A percentile compares a stretch with the other conserved stretches of the same genome.
Evolutionary conservation across 2,797 vertebrate species (phyloP).

Genomic region (Protosalanx chinensis): DNA sequence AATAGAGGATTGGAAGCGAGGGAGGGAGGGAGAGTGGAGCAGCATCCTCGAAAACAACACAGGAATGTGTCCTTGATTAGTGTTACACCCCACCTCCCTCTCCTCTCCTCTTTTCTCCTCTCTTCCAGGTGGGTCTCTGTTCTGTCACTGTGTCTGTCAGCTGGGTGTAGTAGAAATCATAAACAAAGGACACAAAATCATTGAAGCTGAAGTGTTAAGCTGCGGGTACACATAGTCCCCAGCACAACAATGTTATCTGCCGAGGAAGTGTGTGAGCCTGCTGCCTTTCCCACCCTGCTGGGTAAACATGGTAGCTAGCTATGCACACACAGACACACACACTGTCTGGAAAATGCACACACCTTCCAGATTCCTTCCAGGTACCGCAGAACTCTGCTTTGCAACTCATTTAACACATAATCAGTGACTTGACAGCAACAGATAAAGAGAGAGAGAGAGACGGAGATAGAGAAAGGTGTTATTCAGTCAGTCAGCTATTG

Average conservation of each 20-base stretch:
- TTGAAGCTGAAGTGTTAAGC: background rate
- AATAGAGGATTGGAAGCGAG: too few species aligned
- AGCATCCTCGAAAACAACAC: background rate
- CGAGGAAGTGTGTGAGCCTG: background rate
- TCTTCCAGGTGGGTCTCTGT: too few species aligned
- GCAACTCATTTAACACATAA: constrained; percentile 47
- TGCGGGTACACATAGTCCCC: background rate
- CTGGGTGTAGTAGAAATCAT: too few species aligned
- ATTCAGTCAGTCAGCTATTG: constrained; percentile 1
- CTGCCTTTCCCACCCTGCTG: constrained; percentile 3
- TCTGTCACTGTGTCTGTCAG: too few species aligned
- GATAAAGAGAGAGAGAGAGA: too few species aligned
- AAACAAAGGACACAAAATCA: too few species aligned
- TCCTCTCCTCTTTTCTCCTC: too few species aligned
- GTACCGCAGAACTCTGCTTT: constrained; percentile 1
- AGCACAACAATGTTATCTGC: constrained; percentile 23
- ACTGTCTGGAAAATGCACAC: background rate
- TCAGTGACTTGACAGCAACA: constrained; percentile 35
- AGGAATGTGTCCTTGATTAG: background rate
- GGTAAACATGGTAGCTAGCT: constrained; percentile 5
- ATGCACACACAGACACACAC: constrained; percentile 1
- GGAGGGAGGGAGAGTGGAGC: too few species aligned
- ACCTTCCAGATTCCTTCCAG: background rate
- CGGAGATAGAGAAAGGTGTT: constrained; percentile 18
- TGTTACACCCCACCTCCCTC: background rate